phyloP scores from a whole-genome alignment of 1,140 invertebrate species.

The Tenebrio molitor region DNA sequence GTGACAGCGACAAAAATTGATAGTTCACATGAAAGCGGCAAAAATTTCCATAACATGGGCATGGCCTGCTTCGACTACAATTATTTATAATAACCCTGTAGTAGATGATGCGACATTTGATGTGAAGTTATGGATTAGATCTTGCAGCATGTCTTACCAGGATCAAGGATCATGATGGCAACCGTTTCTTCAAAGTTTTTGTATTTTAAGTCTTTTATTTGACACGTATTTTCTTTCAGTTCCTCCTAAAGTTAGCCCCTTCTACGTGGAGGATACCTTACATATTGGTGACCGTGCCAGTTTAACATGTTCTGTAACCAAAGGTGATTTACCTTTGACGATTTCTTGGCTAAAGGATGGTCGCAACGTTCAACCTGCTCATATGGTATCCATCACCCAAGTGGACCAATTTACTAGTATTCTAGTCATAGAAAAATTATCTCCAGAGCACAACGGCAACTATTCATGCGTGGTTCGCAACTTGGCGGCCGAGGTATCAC shows the following conservation, averaged over 20 bases:
- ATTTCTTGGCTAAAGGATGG: constrained; percentile 85
- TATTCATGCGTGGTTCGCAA: constrained; percentile 82
- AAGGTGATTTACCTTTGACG: constrained; percentile 82
- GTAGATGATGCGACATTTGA: no score
- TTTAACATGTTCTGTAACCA: constrained; percentile 82
- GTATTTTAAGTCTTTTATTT: constrained; percentile 14
- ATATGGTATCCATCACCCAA: constrained; percentile 77
- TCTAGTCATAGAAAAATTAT: constrained; percentile 83
- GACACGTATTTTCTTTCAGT: constrained; percentile 73
- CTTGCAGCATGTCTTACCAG: no score
- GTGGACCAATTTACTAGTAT: constrained; percentile 84
- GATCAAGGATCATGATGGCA: no score
- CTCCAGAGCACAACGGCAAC: constrained; percentile 83
- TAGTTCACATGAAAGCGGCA: no score
- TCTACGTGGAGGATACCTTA: constrained; percentile 79
- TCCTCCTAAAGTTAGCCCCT: constrained; percentile 85
- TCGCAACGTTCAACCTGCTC: constrained; percentile 73
- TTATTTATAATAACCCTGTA: no score
- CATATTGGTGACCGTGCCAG: constrained; percentile 84
- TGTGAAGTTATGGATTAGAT: no score
- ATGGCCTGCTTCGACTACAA: no score
- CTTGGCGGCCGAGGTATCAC: constrained; percentile 79
- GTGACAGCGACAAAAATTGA: no score
- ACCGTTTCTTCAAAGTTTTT: no score
- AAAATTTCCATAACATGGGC: no score